Evolutionary conservation across 1,140 invertebrate genomes (phyloP), one percentile per base, ranked within the genome.

Genomic region (Coelopa frigida): DNA sequence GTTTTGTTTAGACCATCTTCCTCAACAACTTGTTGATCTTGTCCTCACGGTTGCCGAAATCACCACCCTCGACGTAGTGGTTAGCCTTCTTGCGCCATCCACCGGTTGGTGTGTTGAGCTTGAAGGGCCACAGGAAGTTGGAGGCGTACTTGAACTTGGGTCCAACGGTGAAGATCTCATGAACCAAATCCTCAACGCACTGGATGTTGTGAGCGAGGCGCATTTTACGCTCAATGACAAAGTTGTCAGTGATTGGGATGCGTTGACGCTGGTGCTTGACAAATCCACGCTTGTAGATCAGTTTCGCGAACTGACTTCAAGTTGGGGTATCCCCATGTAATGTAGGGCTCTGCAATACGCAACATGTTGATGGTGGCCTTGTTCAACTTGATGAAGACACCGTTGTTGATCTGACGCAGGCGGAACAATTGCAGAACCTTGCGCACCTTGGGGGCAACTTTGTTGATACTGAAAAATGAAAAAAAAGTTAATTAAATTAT

Each of bases 41-140:
- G 59, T 96, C 91, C 75, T 99, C 96, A 53, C 96, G 80, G 74
- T 95, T 94, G 51, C 97, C 97, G 71, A 95, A 99, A 74, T 99
- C 97, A 67, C 97, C 97, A 70, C 97, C 97, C 73, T 99, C 95
- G 37, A 98, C 94, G 71, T 94, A 99, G 70, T 99, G 96, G 70
- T 93, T 97, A 42, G 88, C 91, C 83, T 99, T 99, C 80, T 96
- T 97, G 58, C 91, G 83, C 94, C 95, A 99, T 60, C 97, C 97
- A 57, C 95, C 96, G 59, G 85, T 95, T 45, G 96, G 97, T 53
- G 94, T 99, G 80, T 97, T 98, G 41, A 99, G 77, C 81, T 98
- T 98, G 78, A 99, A 99, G 29, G 94, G 93, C 95, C 96, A 99
- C 56, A 99, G 75, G 83, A 97, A 99, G 78, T 98, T 98, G 57